Percentiles rank a stretch among this genome's conserved stretches.
Evolutionary conservation across 2,797 vertebrate species (phyloP).

Genomic region (Acanthiza pusilla): DNA sequence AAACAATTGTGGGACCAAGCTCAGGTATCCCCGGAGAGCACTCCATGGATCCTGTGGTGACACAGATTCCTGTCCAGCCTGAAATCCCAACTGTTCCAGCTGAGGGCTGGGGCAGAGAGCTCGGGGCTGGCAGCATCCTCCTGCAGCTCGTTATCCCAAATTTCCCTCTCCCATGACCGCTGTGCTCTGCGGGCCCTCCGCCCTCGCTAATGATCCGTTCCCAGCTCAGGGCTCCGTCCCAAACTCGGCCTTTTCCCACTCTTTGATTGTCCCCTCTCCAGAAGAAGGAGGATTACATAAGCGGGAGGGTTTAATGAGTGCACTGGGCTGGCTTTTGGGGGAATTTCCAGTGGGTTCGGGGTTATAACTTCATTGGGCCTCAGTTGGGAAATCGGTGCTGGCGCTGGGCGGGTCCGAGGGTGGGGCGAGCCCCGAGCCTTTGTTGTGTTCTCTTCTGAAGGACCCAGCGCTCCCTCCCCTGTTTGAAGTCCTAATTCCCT

Average conservation of each 20-base stretch:
- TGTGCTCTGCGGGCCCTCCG: background rate
- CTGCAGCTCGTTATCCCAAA: background rate
- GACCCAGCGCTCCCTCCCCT: background rate
- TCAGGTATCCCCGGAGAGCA: background rate
- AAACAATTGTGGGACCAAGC: background rate
- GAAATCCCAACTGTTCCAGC: accelerated
- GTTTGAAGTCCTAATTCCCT: constrained; percentile 54
- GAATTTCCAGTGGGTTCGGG: background rate
- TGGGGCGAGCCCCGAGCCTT: background rate
- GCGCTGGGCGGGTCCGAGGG: constrained; percentile 9
- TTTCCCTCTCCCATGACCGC: background rate
- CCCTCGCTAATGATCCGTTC: background rate
- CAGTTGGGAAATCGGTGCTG: background rate
- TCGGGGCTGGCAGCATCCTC: background rate
- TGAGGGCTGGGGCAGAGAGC: background rate
- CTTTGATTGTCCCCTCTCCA: constrained; percentile 21
- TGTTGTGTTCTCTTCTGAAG: constrained; percentile 54
- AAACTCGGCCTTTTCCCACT: background rate
- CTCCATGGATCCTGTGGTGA: background rate
- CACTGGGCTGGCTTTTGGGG: background rate
- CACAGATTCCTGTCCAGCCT: background rate
- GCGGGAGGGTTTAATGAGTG: background rate
- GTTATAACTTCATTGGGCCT: background rate
- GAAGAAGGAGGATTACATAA: background rate
- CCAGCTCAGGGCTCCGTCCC: background rate